A percentile compares a stretch with the other conserved stretches of the same genome.
phyloP scores from a whole-genome alignment of 2,888 invertebrate species.

The Pycnomerus fuliginosus region DNA sequence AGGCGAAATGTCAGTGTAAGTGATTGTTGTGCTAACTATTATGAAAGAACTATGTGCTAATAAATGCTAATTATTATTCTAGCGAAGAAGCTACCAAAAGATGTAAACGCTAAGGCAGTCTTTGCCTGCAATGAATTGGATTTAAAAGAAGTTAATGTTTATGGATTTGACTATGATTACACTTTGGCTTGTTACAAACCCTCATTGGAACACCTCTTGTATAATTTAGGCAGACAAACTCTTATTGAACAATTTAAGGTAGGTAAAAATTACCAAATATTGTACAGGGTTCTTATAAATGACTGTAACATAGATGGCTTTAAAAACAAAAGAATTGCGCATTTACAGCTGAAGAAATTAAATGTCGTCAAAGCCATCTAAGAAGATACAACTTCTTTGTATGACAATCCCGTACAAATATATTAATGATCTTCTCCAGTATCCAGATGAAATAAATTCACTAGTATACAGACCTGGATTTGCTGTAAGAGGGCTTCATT shows the following conservation, averaged over 20 bases:
- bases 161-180: constrained; percentile 99
- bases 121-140: constrained; percentile 97
- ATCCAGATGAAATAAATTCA: constrained; percentile 79
- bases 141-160: constrained; percentile 86
- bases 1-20: constrained; percentile 73
- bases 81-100: constrained; percentile 85
- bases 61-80: constrained; percentile 9
- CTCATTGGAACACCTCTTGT: constrained; percentile 83
- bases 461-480: constrained; percentile 90
- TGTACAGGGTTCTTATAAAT: constrained; percentile 10
- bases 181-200: constrained; percentile 94
- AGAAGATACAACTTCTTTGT: no score
- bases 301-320: constrained; percentile 1
- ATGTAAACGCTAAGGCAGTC: constrained; percentile 84
- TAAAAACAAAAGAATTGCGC: no score
- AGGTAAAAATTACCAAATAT: constrained; percentile 28
- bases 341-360: no score
- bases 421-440: constrained; percentile 59
- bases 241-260: constrained; percentile 88
- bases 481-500: constrained; percentile 96
- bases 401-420: no score
- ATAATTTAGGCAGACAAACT: constrained; percentile 84
- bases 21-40: no score
- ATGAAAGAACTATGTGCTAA: no score
- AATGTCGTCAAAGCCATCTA: no score